Evolutionary conservation across 2,888 invertebrate genomes (phyloP).

Genomic region (Cryptocephalus primarius): DNA sequence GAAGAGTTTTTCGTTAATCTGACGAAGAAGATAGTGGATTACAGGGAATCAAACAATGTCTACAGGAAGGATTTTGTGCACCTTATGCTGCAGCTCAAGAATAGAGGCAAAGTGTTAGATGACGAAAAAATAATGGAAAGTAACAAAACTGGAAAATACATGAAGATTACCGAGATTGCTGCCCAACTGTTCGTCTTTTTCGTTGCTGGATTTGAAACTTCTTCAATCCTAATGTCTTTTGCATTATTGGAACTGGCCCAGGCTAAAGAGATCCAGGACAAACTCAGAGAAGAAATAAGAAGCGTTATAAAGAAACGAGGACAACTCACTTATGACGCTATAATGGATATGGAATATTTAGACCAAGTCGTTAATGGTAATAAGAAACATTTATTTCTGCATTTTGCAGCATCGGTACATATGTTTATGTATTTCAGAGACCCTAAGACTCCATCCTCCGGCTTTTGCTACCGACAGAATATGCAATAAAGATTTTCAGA

Average conservation of each 20-base stretch:
- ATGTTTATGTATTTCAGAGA: conserved; percentile 7
- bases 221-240: conserved; percentile 17
- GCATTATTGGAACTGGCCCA: conserved; percentile 16
- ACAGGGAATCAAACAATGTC: neutral
- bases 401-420: no score
- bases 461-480: conserved; percentile 3
- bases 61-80: neutral
- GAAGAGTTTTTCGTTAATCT: no score
- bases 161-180: conserved; percentile 1
- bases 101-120: neutral
- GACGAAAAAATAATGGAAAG: neutral
- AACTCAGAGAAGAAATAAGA: conserved; percentile 12
- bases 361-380: conserved; percentile 16
- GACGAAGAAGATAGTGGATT: neutral
- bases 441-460: conserved; percentile 10
- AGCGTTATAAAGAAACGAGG: conserved; percentile 12
- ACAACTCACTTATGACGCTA: conserved; percentile 15
- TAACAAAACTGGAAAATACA: neutral
- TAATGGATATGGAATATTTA: conserved; percentile 17
- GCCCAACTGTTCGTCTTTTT: conserved; percentile 17
- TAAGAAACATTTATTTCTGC: no score
- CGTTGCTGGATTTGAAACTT: conserved; percentile 19
- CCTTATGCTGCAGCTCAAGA: neutral
- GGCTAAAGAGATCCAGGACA: conserved; percentile 17
- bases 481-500: conserved; percentile 8